Evolutionary conservation across 1,140 invertebrate species (phyloP), one percentile per base, ranked within the genome.

Genomic region (Drosophila albomicans): DNA sequence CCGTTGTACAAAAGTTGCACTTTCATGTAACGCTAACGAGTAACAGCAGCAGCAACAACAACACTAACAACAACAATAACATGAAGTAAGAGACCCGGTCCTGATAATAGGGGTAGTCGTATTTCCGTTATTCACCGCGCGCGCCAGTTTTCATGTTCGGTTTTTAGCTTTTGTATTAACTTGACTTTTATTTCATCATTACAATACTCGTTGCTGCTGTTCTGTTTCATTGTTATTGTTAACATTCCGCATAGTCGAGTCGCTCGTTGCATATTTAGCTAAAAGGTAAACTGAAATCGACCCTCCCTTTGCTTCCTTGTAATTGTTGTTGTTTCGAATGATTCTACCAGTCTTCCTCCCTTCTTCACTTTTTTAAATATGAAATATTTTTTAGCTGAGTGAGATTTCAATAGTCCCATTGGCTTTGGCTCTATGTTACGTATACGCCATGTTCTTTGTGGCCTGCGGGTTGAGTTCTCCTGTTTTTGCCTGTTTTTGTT

Each of bases 181-280:
- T 85, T 85, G 82, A 75, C 78, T 85, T 85, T 81, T 81, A 86
- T 86, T 86, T 85, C 75, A 84, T 81, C 74, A 85, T 85, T 81
- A 86, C 79, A 78, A 85, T 78, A 78, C 78, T 80, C 62, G 49
- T 25, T 65, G 58, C 25, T 72, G 46, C 48, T 30, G 20, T 43
- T 66, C 43, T 35, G 28, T 73, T 73, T 68, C 81, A 85, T 78
- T 84, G 78, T 86, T 86, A 85, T 81, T 81, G 81, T 85, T 85
- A 78, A 86, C 82, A 78, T 85, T 86, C 66, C 61, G 58, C 69
- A 63, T 54, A 81, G 74, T 67, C 58, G 70, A 86, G 52, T 25
- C 20, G 20, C 20, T 25, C 20, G 20, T 46, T 74, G 62, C 32
- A 70, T 61, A 61, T 59, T 72, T 45, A 43, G 35, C 35, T 15